Evolutionary conservation across 2,797 vertebrate genomes (phyloP), one percentile per base, ranked within the genome.

Genomic region (Decapterus maruadsi): DNA sequence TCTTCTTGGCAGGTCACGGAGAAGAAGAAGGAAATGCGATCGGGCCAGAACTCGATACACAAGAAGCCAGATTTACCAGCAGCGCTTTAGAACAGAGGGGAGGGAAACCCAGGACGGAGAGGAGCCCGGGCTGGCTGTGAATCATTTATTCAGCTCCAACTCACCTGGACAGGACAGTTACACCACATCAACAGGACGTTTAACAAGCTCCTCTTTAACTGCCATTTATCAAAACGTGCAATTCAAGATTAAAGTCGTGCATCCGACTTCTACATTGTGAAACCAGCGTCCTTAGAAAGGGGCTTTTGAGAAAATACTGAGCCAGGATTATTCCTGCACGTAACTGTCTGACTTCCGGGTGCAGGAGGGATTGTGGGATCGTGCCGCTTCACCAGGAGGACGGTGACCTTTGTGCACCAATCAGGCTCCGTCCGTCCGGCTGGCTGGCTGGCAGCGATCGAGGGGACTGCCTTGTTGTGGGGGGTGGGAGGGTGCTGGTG

Each of bases 51-150:
- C 88, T 61, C 0, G 92, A 96, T 91, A 91, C 89, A 73, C 50
- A 60, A 71, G 86, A 54, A 69, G 86, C 91, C 94, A 79, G 88
- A 95, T 95, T 95, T 95, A 95, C 93, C 91, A 66, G 84, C 91
- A 81, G 26, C 26, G 3, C 26, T 92, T 88, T 87, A 67, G 89
- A 87, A 89, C 87, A 88, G 90, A 90, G 56, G 81, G 55, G 82
- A 36, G 7, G 34, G 88, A 88, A 63, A 92, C 86, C 87, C 85
- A 75, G 88, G n/a, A 82, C 78, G 77, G 71, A 90, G 78, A 75
- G 91, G 91, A 92, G 92, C 80, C 26, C 3, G 26, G 26, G 26
- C 87, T 82, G 89, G 76, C 75, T 80, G 87, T 94, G 93, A 96
- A 94, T 95, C 93, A 95, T 92, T 95, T 93, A 93, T 93, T 92